phyloP scores from a whole-genome alignment of 2,113 vertebrate genomes.

The Triplophysa rosa region DNA sequence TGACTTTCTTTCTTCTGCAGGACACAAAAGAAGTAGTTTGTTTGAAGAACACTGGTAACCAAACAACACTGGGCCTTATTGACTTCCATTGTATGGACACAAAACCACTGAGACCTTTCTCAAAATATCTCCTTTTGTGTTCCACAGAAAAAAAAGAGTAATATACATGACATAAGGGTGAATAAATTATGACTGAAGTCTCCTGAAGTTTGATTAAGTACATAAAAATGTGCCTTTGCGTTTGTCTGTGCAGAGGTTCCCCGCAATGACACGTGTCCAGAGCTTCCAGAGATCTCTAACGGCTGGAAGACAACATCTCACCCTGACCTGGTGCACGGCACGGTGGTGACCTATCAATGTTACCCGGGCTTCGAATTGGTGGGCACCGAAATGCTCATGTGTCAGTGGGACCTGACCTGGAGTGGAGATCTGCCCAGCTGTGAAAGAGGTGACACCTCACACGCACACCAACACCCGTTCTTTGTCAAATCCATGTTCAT shows the following conservation, averaged over 20 bases:
- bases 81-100: too few species aligned
- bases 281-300: conserved; percentile 89
- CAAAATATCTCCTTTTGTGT: too few species aligned
- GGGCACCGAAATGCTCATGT: conserved; percentile 90
- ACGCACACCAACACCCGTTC: conserved; percentile 1
- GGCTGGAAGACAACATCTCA: conserved; percentile 94
- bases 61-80: too few species aligned
- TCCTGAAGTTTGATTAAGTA: too few species aligned
- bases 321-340: conserved; percentile 90
- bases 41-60: too few species aligned
- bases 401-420: conserved; percentile 97
- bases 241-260: conserved; percentile 79
- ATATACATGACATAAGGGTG: too few species aligned
- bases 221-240: not conserved
- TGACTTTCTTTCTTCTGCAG: too few species aligned
- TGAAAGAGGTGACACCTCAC: conserved; percentile 79
- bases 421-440: conserved; percentile 89
- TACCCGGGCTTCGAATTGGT: conserved; percentile 89
- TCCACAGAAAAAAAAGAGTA: too few species aligned
- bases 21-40: too few species aligned
- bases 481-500: conserved; percentile 24
- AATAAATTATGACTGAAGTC: too few species aligned
- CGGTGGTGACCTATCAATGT: conserved; percentile 93
- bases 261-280: conserved; percentile 92
- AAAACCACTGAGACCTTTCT: too few species aligned